Base-by-base conservation (phyloP, 2,888 invertebrate species). In the Dasypolia templi region DNA sequence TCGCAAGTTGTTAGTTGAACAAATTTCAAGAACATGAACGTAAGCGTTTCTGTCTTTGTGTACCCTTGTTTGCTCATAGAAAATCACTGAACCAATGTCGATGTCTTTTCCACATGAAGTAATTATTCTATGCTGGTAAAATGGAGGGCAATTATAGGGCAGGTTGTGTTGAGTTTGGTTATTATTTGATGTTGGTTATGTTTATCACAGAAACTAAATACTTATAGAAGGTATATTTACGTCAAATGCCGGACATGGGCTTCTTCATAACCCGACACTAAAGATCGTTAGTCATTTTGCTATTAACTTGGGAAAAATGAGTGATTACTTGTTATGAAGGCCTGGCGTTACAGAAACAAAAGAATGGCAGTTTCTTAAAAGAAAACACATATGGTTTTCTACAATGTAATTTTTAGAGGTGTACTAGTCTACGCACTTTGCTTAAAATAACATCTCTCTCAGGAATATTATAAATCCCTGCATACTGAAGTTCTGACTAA, bases 21-120 rank as follows among this genome's bases (percentile, higher is more conserved):
- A 77, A 68, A 83, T 82, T 82, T 82, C 82, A 81, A 81, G 74
- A 82, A 82, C 66, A 46, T 63, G 49, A 75, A 72, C 66, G 78
- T 81, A 73, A 77, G 73, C 79, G 79, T 58, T 58, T 71, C 75
- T 66, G 66, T 79, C 79, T 79, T 82, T 81, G 67, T 70, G 53
- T 72, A 53, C 74, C 72, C 73, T 75, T 80, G 84, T 83, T 84
- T 73, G 79, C 66, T 75, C 55, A 76, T 65, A 76, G 74, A 82
- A 85, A 84, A 82, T 71, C 84, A 85, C 53, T 84, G 82, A 79
- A 84, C 79, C 85, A 85, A 68, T 73, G 61, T 65, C 74, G 72
- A 79, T 84, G 85, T 82, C 79, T 74, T 84, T 83, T 83, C 83
- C 85, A 76, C 85, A 63, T 84, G 83, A 84, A 74, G 72, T 79